Evolutionary conservation across 2,797 vertebrate genomes (phyloP), one percentile per base, ranked within the genome.

Genomic region (Danio tinwini): DNA sequence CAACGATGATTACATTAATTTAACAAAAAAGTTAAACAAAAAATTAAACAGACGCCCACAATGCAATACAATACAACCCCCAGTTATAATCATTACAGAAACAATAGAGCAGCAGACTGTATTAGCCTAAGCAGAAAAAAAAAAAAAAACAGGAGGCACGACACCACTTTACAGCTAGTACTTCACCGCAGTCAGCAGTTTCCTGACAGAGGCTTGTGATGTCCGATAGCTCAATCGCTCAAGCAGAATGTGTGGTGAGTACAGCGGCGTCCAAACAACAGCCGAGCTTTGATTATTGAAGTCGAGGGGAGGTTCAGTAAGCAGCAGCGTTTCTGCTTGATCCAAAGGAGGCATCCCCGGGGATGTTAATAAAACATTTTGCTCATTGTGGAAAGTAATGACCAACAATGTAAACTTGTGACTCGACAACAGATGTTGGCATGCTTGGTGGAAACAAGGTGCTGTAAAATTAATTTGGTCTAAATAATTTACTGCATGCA

Each of bases 401-500:
- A 94, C 89, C 91, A 93, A 92, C 86, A 88, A 94, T 95, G 92
- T 93, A 93, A 95, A 94, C 93, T 92, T 65, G 63, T 90, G 90
- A 92, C 93, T 93, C 89, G 92, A 96, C 93, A 96, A 95, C 95
- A 94, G 93, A 92, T 92, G 91, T 92, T 92, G 93, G 93, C 94
- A 91, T 91, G 90, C 89, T 90, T 91, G 87, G 89, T 58, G 76
- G 93, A 93, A 93, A 90, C 89, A 91, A 94, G 94, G 91, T 94
- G 91, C 91, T 94, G 86, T 89, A 93, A 94, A 92, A 94, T 94
- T 92, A 88, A 89, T 93, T 93, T 92, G 90, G 91, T 93, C 93
- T 94, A 92, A 95, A 94, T 95, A 93, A 94, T 95, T 95, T 94
- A 94, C 92, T 91, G 93, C 91, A 93, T 93, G 92, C 90, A 93